Evolutionary conservation across 2,113 vertebrate genomes (phyloP).

Genomic region (Cololabis saira): DNA sequence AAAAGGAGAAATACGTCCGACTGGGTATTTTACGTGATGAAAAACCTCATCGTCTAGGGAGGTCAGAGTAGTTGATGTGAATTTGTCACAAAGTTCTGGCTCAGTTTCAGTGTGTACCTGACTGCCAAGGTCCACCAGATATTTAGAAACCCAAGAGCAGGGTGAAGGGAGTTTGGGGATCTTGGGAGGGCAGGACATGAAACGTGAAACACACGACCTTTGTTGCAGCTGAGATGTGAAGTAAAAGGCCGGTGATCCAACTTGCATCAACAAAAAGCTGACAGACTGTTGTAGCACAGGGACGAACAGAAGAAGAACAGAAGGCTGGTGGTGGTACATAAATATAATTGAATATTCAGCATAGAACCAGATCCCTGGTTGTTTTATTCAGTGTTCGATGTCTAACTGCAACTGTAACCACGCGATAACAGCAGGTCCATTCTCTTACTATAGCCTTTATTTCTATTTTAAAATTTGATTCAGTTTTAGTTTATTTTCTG

Average conservation of each 20-base stretch:
- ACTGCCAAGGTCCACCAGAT: constrained; percentile 26
- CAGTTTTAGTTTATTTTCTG: neutral
- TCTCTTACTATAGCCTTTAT: too few relatives aligned
- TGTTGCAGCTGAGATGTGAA: constrained; percentile 41
- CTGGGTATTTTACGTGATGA: constrained; percentile 24
- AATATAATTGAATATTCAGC: too few relatives aligned
- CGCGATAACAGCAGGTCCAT: too few relatives aligned
- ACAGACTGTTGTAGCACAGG: neutral
- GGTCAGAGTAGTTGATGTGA: constrained; percentile 22
- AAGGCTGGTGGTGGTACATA: too few relatives aligned
- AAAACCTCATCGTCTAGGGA: constrained; percentile 26
- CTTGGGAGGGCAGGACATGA: constrained; percentile 41
- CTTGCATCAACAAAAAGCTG: constrained; percentile 2
- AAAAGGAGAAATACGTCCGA: too few relatives aligned
- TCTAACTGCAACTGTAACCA: too few relatives aligned
- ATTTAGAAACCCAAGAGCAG: constrained; percentile 40
- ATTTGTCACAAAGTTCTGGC: constrained; percentile 42
- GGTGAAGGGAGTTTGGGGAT: constrained; percentile 50
- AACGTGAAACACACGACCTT: constrained; percentile 61
- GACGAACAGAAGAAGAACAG: too few relatives aligned
- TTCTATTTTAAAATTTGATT: neutral
- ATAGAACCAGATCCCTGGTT: too few relatives aligned
- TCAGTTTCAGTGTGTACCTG: constrained; percentile 25
- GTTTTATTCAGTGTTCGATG: too few relatives aligned
- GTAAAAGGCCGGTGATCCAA: constrained; percentile 19